A percentile compares a stretch with the other conserved stretches of the same genome.
phyloP scores from a whole-genome alignment of 2,797 vertebrate genomes.

The Ctenopoma kingsleyae region DNA sequence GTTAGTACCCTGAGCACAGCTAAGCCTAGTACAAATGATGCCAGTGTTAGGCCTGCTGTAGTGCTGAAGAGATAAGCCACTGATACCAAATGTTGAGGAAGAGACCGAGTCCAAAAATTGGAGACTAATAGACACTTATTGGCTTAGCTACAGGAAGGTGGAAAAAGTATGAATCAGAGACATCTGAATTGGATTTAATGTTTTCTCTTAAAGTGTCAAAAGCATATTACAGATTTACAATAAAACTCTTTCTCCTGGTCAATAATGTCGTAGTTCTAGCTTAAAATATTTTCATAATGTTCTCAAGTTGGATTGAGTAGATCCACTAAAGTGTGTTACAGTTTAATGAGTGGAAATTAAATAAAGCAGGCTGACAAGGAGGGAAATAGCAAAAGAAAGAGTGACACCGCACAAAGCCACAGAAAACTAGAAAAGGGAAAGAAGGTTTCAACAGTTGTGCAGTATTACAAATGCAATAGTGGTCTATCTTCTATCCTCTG shows the following conservation, averaged over 20 bases:
- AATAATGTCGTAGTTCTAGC: background rate
- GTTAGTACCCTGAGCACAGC: conserved; percentile 82
- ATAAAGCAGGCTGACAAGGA: conserved; percentile 40
- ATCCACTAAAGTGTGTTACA: conserved; percentile 15
- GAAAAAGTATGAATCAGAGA: conserved; percentile 34
- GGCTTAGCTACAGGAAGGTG: conserved; percentile 51
- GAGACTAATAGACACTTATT: conserved; percentile 75
- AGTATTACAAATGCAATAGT: conserved; percentile 90
- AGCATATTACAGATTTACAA: conserved; percentile 4
- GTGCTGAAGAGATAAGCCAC: conserved; percentile 82
- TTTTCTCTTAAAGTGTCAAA: conserved; percentile 23
- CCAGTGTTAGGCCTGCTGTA: conserved; percentile 85
- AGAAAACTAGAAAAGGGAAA: conserved; percentile 65
- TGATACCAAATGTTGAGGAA: conserved; percentile 78
- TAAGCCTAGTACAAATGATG: conserved; percentile 84
- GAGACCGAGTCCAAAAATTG: conserved; percentile 69
- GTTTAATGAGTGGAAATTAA: conserved; percentile 32
- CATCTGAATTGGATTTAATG: conserved; percentile 30
- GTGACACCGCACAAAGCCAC: conserved; percentile 68
- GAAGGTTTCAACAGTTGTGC: conserved; percentile 87
- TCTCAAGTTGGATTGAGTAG: conserved; percentile 13
- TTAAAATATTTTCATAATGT: background rate
- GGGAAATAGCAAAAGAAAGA: conserved; percentile 56
- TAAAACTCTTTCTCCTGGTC: background rate
- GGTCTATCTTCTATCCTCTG: conserved; percentile 84